phyloP scores from a whole-genome alignment of 2,888 invertebrate species.

The Pecten maximus region DNA sequence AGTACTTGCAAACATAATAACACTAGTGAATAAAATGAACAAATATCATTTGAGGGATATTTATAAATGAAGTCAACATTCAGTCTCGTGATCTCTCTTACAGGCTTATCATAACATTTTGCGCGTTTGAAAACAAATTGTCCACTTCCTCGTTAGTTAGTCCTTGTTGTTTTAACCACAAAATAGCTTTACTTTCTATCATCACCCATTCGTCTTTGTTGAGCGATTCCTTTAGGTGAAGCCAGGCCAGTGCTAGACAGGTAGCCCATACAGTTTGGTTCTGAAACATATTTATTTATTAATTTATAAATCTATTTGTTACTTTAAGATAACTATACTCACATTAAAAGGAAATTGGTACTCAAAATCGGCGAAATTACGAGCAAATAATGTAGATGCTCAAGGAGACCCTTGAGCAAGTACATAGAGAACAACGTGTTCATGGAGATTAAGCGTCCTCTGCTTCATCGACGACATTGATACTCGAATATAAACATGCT shows the following conservation, averaged over 20 bases:
- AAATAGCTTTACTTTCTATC: conserved; percentile 39
- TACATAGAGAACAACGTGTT: too few species aligned
- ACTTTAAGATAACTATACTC: too few species aligned
- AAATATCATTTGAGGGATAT: too few species aligned
- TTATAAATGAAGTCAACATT: neutral
- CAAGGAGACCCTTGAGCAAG: too few species aligned
- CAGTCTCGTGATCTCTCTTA: neutral
- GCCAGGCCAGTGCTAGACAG: conserved; percentile 38
- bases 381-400: too few species aligned
- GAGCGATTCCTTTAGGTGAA: conserved; percentile 15
- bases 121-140: neutral
- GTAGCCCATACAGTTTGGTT: conserved; percentile 22
- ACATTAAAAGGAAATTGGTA: too few species aligned
- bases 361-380: too few species aligned
- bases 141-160: neutral
- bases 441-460: too few species aligned
- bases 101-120: neutral
- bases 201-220: conserved; percentile 45
- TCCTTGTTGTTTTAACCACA: neutral
- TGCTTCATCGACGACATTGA: too few species aligned
- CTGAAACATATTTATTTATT: conserved; percentile 17
- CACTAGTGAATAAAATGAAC: neutral
- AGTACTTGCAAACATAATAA: neutral
- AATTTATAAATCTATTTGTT: too few species aligned
- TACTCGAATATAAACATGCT: too few species aligned